Conservation (phyloP, 2,888 invertebrate species). For the Drosophila merina region DNA sequence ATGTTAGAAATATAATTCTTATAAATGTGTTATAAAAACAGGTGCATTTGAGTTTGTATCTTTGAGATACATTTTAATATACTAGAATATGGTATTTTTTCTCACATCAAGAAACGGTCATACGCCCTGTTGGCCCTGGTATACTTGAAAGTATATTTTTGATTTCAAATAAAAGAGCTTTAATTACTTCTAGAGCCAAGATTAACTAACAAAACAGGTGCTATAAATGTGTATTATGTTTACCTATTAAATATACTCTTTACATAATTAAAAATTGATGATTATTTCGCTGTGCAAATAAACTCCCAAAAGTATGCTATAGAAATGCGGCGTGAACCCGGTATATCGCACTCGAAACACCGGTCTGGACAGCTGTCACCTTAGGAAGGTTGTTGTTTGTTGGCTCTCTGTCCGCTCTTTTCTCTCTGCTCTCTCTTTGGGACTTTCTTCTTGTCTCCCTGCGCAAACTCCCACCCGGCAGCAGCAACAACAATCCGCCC, state of each 20-base stretch:
- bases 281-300: background rate
- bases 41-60: no score
- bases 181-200: background rate
- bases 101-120: background rate
- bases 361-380: background rate
- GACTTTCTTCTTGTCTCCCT: constrained; percentile 17
- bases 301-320: background rate
- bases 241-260: background rate
- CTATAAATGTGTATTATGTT: background rate
- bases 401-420: constrained; percentile 4
- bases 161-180: background rate
- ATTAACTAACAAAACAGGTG: background rate
- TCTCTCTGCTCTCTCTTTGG: constrained; percentile 6
- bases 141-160: background rate
- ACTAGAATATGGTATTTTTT: background rate
- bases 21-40: no score
- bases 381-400: background rate
- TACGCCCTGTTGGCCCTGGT: background rate
- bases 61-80: background rate
- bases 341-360: background rate
- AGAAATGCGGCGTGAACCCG: background rate
- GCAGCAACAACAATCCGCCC: constrained; percentile 17
- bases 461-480: constrained; percentile 32
- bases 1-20: no score
- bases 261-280: background rate